Base-by-base conservation (phyloP, 2,113 vertebrate genomes). In the Pheucticus melanocephalus region DNA sequence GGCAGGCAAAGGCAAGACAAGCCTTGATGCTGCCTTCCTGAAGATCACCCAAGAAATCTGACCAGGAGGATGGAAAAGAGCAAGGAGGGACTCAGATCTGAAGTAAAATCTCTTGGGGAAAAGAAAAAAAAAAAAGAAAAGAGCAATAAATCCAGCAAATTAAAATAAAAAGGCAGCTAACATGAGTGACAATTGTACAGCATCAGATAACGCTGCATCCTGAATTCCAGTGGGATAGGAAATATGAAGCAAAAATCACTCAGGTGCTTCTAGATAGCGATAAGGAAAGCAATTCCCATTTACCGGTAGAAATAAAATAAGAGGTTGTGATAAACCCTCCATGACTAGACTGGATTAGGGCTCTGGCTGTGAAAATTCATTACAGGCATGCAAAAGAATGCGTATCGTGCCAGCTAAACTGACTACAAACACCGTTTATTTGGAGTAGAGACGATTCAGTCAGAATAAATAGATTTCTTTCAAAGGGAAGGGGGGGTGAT, bases 291-390 rank as follows among this genome's bases (percentile, higher is more conserved):
- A 93, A 96, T 90, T 94, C 84, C 83, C 77, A 76, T 95, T 96
- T 96, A 92, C 94, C 2, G 33, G 63, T 20, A 47, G 86, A 91
- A 94, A 86, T 87, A 93, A 90, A 93, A 93, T 92, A 90, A 85
- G 81, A 81, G 75, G 73, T 61, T n/a, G 76, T 90, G 94, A 95
- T 94, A 96, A 92, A 87, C 68, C 73, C 88, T 96, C 78, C 64
- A 85, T 45, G 87, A 88, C 90, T 94, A 42, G 91, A 90, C 80
- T 93, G 97, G 94, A 97, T 96, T 95, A 96, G 65, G 80, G 86
- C 92, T 95, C 59, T 84, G 57, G 92, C 96, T 92, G 95, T 92
- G 95, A 95, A 96, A 95, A 96, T 95, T 97, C 97, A 97, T 97
- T 97, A 97, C 3, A 11, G 71, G 78, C 81, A 73, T 83, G 95